Evolutionary conservation across 2,888 invertebrate genomes (phyloP).

Genomic region (Aphrophora alni): DNA sequence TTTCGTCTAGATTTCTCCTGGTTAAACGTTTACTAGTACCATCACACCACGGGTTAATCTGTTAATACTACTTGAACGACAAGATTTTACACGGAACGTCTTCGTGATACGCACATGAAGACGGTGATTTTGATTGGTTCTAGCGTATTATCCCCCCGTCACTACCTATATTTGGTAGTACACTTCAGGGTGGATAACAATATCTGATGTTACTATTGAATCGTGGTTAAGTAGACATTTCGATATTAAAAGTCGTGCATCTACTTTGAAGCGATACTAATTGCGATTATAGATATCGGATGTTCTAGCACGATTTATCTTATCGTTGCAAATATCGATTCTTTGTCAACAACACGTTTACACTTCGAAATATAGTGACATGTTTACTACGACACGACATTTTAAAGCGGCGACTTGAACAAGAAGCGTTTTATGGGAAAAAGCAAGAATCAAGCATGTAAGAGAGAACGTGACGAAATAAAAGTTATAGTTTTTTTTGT

Average conservation of each 20-base stretch:
- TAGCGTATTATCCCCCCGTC: background rate
- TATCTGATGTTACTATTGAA: background rate
- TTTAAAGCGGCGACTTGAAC: too few relatives aligned
- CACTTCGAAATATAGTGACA: background rate
- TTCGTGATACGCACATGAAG: background rate
- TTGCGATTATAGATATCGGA: background rate
- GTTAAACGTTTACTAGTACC: too few relatives aligned
- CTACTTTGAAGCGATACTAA: background rate
- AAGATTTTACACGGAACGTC: background rate
- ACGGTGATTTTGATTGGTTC: background rate
- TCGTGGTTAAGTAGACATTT: background rate
- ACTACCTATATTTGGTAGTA: background rate
- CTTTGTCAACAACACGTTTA: background rate
- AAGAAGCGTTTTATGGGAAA: too few relatives aligned
- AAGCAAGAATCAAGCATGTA: too few relatives aligned
- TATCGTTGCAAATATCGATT: background rate
- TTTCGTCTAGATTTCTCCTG: too few relatives aligned
- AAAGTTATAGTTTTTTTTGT: too few relatives aligned
- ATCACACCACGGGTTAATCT: too few relatives aligned
- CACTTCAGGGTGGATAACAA: background rate
- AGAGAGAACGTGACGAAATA: too few relatives aligned
- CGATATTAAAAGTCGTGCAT: constrained; percentile 9
- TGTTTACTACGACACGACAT: too few relatives aligned
- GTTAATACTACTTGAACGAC: too few relatives aligned
- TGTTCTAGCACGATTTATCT: background rate